Evolutionary conservation across 2,888 invertebrate species (phyloP).

Genomic region (Oligia strigilis): DNA sequence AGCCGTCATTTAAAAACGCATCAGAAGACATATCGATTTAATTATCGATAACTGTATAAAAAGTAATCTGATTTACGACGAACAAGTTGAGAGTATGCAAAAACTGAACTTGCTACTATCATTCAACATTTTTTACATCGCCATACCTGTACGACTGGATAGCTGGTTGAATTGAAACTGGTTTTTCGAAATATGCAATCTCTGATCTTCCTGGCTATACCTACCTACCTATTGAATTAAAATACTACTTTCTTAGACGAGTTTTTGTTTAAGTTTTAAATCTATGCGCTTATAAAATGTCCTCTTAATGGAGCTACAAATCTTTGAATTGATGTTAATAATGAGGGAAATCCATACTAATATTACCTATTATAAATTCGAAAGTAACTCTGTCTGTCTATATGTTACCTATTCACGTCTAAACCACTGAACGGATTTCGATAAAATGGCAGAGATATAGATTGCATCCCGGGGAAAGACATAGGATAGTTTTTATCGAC

Average conservation of each 20-base stretch:
- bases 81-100: constrained; percentile 39
- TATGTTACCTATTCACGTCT: too few species aligned
- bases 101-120: constrained; percentile 52
- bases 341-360: background rate
- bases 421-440: too few species aligned
- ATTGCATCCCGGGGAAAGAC: too few species aligned
- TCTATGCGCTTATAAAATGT: background rate
- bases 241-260: constrained; percentile 12
- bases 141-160: constrained; percentile 46
- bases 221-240: constrained; percentile 20
- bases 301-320: background rate
- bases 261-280: constrained; percentile 16
- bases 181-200: constrained; percentile 57
- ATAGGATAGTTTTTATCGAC: too few species aligned
- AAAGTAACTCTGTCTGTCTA: too few species aligned
- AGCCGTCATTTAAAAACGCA: constrained; percentile 32
- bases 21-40: constrained; percentile 48
- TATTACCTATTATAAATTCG: too few species aligned
- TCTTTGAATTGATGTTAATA: background rate
- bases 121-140: constrained; percentile 59
- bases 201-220: constrained; percentile 41
- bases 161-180: constrained; percentile 48
- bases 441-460: too few species aligned
- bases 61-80: constrained; percentile 54
- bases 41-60: constrained; percentile 52